Conservation (phyloP, 2,888 invertebrate genomes). For the Harmothoe impar region DNA sequence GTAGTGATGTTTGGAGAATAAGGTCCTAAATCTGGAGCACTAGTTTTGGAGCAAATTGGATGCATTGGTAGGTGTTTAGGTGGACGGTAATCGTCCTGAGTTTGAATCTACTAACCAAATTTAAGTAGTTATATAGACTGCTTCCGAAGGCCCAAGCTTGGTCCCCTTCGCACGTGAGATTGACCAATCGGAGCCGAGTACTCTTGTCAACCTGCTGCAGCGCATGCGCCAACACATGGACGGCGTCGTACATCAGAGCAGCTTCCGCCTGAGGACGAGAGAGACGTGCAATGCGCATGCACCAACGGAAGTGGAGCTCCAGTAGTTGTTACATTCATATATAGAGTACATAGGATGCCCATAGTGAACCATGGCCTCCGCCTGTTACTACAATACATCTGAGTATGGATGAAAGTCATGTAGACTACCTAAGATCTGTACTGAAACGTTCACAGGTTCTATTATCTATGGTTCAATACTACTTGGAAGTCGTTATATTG, state of each 20-base stretch:
- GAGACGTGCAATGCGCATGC: conserved; percentile 40
- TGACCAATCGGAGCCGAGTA: conserved; percentile 70
- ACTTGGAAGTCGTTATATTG: too few species aligned
- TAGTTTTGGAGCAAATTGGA: conserved; percentile 53
- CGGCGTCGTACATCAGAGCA: conserved; percentile 96
- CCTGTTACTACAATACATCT: too few species aligned
- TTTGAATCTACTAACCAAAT: conserved; percentile 87
- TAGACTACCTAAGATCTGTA: too few species aligned
- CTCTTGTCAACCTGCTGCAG: conserved; percentile 87
- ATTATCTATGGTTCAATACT: too few species aligned
- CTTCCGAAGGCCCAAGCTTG: conserved; percentile 96
- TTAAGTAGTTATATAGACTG: conserved; percentile 97
- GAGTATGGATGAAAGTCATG: too few species aligned
- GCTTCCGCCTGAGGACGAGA: conserved; percentile 90
- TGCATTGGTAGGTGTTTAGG: conserved; percentile 57
- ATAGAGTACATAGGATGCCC: neutral
- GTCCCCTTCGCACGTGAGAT: conserved; percentile 83
- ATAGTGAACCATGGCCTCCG: too few species aligned
- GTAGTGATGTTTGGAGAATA: neutral
- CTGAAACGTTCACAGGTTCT: too few species aligned
- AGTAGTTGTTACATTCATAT: neutral
- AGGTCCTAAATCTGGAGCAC: neutral
- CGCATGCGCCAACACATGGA: conserved; percentile 95
- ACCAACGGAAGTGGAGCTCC: neutral
- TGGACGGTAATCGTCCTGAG: conserved; percentile 38